Evolutionary conservation across 2,113 vertebrate genomes (phyloP).

Genomic region (Semnopithecus entellus): DNA sequence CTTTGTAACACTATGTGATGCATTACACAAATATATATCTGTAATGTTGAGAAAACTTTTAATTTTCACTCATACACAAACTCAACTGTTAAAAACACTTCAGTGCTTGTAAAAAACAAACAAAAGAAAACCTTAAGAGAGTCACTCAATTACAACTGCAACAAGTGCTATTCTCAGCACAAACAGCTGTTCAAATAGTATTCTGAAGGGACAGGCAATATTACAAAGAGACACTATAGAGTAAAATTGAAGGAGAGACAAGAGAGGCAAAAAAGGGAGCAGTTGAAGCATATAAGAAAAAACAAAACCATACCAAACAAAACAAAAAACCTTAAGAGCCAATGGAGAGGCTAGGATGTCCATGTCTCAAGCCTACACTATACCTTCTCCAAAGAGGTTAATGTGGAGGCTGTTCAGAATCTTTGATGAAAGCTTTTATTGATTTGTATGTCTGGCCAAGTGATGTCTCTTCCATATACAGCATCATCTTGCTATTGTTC

Average conservation of each 20-base stretch:
- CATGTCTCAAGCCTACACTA: not conserved
- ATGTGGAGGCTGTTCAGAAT: not conserved
- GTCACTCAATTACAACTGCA: constrained; percentile 40
- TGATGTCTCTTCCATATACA: not conserved
- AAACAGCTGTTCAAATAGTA: constrained; percentile 44
- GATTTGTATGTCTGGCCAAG: not conserved
- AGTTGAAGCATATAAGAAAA: not conserved
- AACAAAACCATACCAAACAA: not conserved
- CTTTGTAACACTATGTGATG: not conserved
- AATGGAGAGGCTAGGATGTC: not conserved
- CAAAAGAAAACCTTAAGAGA: not conserved
- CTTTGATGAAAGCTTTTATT: not conserved
- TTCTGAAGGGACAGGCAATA: not conserved
- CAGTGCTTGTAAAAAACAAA: not conserved
- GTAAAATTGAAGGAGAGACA: not conserved
- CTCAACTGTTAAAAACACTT: not conserved
- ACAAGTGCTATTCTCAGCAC: not conserved
- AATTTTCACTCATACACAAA: not conserved
- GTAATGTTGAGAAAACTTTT: not conserved
- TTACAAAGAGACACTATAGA: not conserved
- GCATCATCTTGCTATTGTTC: not conserved
- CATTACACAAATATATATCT: not conserved
- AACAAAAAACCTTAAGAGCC: not conserved
- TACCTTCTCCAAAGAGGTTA: not conserved
- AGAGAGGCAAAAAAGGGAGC: not conserved